A percentile compares a stretch with the other conserved stretches of the same genome.
Conservation (phyloP, 2,888 invertebrate genomes). For the Caenorhabditis becei region DNA sequence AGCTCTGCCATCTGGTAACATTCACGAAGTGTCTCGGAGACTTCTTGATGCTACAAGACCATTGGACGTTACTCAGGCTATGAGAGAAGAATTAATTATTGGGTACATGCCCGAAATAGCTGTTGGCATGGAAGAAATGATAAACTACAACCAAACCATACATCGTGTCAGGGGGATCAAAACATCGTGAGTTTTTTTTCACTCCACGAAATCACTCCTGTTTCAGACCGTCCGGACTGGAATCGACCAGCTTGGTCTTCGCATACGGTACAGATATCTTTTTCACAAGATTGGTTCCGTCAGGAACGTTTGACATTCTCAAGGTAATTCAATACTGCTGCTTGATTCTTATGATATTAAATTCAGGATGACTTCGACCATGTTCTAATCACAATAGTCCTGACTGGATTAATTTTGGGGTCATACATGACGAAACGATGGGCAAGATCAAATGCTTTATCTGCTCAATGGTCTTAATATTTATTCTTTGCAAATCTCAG, state of each 20-base stretch:
- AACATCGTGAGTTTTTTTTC: conserved; percentile 85
- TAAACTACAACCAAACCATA: conserved; percentile 95
- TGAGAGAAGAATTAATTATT: conserved; percentile 87
- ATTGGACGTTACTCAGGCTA: conserved; percentile 85
- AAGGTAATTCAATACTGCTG: conserved; percentile 86
- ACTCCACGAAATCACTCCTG: not conserved
- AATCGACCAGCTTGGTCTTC: conserved; percentile 95
- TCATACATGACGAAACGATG: conserved; percentile 93
- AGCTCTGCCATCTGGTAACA: conserved; percentile 90
- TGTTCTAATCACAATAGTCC: conserved; percentile 92
- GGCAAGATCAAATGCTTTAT: conserved; percentile 92
- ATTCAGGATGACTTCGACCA: conserved; percentile 96
- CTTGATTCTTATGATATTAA: too few species aligned
- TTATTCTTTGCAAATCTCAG: conserved; percentile 18
- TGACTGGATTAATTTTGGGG: conserved; percentile 89
- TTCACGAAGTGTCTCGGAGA: conserved; percentile 91
- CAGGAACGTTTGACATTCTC: conserved; percentile 97
- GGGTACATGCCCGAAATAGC: conserved; percentile 98
- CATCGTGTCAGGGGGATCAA: conserved; percentile 88
- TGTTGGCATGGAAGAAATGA: conserved; percentile 90
- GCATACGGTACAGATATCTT: conserved; percentile 96
- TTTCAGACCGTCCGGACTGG: conserved; percentile 88
- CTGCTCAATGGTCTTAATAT: conserved; percentile 90
- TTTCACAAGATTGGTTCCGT: conserved; percentile 96
- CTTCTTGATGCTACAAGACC: conserved; percentile 93